Evolutionary conservation across 2,888 invertebrate species (phyloP).

Genomic region (Drosophila mimica): DNA sequence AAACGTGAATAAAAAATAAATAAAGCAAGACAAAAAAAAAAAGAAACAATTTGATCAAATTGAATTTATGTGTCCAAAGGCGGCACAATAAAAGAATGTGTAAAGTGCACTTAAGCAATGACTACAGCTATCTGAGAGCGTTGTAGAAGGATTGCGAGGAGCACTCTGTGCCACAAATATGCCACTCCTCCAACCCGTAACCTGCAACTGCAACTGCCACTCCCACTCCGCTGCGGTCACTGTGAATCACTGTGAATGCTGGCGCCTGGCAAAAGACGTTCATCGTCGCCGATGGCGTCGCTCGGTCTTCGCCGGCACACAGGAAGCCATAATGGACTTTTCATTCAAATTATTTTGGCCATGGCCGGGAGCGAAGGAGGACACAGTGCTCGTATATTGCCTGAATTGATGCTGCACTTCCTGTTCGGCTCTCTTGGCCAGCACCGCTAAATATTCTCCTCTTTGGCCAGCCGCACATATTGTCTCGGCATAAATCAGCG

Average conservation of each 20-base stretch:
- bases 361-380: slow-evolving; percentile 37
- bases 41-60: slow-evolving; percentile 76
- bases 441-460: slow-evolving; percentile 29
- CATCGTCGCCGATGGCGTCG: slow-evolving; percentile 56
- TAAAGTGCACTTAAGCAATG: slow-evolving; percentile 77
- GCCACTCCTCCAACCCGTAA: background rate
- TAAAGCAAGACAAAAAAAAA: slow-evolving; percentile 17
- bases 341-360: slow-evolving; percentile 84
- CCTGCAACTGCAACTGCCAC: background rate
- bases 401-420: slow-evolving; percentile 74
- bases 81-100: slow-evolving; percentile 71
- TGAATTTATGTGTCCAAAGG: slow-evolving; percentile 75
- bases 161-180: slow-evolving; percentile 35
- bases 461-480: slow-evolving; percentile 56
- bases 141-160: slow-evolving; percentile 58
- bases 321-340: slow-evolving; percentile 84
- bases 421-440: slow-evolving; percentile 64
- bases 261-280: slow-evolving; percentile 73
- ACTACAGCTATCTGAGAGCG: slow-evolving; percentile 21
- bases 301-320: slow-evolving; percentile 53
- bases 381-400: slow-evolving; percentile 58
- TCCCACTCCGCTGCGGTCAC: slow-evolving; percentile 53
- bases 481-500: slow-evolving; percentile 67
- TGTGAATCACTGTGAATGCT: slow-evolving; percentile 72
- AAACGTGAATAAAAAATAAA: slow-evolving; percentile 23